Evolutionary conservation across 1,140 invertebrate species (phyloP).

Genomic region (Himalopsyche phryganea): DNA sequence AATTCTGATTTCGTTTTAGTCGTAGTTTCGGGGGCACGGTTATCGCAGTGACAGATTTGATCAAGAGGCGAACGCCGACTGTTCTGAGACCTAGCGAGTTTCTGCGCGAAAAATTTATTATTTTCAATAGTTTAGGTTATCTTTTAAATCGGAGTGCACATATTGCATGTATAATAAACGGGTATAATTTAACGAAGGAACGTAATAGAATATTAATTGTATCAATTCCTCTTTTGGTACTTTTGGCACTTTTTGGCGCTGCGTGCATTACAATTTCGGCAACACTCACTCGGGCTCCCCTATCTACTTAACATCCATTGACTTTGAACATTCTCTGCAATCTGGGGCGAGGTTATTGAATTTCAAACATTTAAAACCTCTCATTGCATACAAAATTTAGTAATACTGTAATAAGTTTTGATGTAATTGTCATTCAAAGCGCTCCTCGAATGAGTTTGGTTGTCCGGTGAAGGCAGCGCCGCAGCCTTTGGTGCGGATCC

Average conservation of each 20-base stretch:
- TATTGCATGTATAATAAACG: conserved; percentile 28
- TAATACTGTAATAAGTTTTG: too few relatives aligned
- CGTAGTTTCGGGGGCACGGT: conserved; percentile 27
- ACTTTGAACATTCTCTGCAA: too few relatives aligned
- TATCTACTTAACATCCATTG: too few relatives aligned
- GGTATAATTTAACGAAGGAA: conserved; percentile 33
- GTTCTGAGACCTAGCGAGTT: conserved; percentile 21
- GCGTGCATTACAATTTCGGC: too few relatives aligned
- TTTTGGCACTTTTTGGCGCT: too few relatives aligned
- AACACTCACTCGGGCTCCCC: too few relatives aligned
- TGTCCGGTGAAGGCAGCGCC: neutral
- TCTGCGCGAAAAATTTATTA: conserved; percentile 22
- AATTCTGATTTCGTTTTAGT: conserved; percentile 28
- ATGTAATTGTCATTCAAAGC: too few relatives aligned
- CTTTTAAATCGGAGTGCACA: conserved; percentile 25
- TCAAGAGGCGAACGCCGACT: neutral
- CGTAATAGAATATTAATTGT: conserved; percentile 22
- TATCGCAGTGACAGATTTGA: conserved; percentile 31
- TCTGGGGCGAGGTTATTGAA: too few relatives aligned
- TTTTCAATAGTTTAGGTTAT: conserved; percentile 27
- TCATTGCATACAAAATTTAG: too few relatives aligned
- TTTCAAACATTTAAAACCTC: too few relatives aligned
- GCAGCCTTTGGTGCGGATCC: conserved; percentile 19
- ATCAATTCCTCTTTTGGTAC: conserved; percentile 18
- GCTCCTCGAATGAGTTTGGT: too few relatives aligned